phyloP scores from a whole-genome alignment of 2,888 invertebrate genomes.

The Diogma glabrata region DNA sequence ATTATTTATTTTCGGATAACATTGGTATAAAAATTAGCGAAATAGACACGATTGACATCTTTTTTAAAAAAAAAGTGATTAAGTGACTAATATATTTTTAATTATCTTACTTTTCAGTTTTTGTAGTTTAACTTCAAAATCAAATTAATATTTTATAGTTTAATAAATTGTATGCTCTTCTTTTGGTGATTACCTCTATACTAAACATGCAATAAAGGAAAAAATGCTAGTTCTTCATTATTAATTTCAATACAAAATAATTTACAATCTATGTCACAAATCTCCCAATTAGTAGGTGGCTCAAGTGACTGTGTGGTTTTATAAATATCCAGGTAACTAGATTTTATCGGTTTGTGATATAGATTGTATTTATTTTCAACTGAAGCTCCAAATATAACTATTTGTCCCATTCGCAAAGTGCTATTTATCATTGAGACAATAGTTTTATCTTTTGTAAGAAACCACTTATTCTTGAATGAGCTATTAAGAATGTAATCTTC shows the following conservation, averaged over 20 bases:
- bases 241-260: slow-evolving; percentile 1
- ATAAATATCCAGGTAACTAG: background rate
- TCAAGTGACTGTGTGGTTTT: background rate
- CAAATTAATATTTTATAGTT: background rate
- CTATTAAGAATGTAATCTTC: background rate
- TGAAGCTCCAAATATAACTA: background rate
- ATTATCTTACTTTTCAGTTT: background rate
- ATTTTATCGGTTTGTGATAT: background rate
- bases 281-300: background rate
- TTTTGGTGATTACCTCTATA: background rate
- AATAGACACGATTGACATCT: too few relatives aligned
- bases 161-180: background rate
- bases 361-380: background rate
- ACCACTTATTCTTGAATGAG: background rate
- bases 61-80: too few relatives aligned
- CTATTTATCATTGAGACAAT: background rate
- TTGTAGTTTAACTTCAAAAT: background rate
- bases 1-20: too few relatives aligned
- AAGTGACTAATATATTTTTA: too few relatives aligned
- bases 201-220: background rate
- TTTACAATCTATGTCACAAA: slow-evolving; percentile 3
- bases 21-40: too few relatives aligned
- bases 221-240: background rate
- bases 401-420: background rate
- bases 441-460: background rate